Percentiles rank a stretch among this genome's conserved stretches.
These are phyloP conservation scores for Chrysomallon squamiferum DNA, from an alignment of 1,140 invertebrate species.

Conservation along the genomic window DNA sequence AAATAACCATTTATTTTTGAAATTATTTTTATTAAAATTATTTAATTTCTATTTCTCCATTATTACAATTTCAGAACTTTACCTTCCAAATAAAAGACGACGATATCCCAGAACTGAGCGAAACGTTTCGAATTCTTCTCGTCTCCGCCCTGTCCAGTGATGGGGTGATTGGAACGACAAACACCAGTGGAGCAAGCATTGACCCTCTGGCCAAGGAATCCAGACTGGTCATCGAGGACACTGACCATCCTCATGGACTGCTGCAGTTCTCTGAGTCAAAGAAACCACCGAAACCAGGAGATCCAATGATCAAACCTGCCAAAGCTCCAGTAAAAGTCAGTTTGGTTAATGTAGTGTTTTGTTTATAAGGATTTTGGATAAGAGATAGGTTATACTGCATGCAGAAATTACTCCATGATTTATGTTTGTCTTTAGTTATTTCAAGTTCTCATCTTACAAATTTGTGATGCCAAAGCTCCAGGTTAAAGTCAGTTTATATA, in stretches of 20 bases:
- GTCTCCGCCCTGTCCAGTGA: conserved; percentile 39
- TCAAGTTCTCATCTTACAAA: too few species aligned
- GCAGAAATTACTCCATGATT: background rate
- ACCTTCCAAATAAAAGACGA: conserved; percentile 46
- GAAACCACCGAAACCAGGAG: conserved; percentile 30
- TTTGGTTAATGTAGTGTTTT: background rate
- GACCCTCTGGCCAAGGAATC: conserved; percentile 21
- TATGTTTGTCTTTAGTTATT: background rate
- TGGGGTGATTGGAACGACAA: conserved; percentile 48
- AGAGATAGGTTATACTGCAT: too few species aligned
- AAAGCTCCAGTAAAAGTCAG: conserved; percentile 33
- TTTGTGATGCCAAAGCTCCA: too few species aligned
- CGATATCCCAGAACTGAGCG: conserved; percentile 47
- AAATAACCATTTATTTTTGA: too few species aligned
- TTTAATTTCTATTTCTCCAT: too few species aligned
- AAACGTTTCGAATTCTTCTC: conserved; percentile 47
- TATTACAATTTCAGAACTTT: conserved; percentile 47
- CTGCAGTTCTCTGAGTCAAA: conserved; percentile 49
- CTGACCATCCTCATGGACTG: conserved; percentile 56
- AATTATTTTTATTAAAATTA: too few species aligned
- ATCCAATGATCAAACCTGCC: conserved; percentile 34
- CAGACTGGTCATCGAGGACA: conserved; percentile 42
- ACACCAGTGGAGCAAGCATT: conserved; percentile 60
- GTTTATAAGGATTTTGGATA: background rate
- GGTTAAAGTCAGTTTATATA: too few species aligned